phyloP scores from a whole-genome alignment of 1,140 invertebrate species.

The Popillia japonica region DNA sequence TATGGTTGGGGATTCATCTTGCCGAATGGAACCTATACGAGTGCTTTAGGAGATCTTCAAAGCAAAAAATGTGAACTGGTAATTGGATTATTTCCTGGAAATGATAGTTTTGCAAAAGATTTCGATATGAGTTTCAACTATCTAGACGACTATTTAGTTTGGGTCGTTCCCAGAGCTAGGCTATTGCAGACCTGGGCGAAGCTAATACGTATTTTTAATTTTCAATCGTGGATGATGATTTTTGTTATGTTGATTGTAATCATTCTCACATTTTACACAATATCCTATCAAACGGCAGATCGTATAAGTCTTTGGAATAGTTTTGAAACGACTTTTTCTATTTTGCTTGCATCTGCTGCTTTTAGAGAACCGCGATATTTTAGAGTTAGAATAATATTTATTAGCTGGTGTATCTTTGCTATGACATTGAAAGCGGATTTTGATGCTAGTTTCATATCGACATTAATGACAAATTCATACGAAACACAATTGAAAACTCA shows the following conservation, averaged over 20 bases:
- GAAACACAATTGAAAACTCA: slow-evolving; percentile 12
- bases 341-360: background rate
- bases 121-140: slow-evolving; percentile 30
- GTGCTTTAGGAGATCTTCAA: slow-evolving; percentile 20
- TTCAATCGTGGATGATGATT: slow-evolving; percentile 17
- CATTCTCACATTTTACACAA: background rate
- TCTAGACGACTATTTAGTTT: slow-evolving; percentile 18
- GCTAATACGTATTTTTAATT: slow-evolving; percentile 9
- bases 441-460: slow-evolving; percentile 20
- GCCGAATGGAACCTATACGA: slow-evolving; percentile 7
- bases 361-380: background rate
- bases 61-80: background rate
- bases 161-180: slow-evolving; percentile 27
- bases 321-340: background rate
- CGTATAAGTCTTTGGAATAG: background rate
- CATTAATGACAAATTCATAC: background rate
- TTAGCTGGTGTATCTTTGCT: background rate
- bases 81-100: background rate
- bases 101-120: background rate
- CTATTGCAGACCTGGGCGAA: background rate
- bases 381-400: background rate
- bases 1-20: background rate
- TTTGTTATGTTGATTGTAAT: background rate
- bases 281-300: background rate
- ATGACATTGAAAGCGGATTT: background rate